Conservation (phyloP, 2,113 vertebrate genomes). For the Oncorhynchus clarkii region DNA sequence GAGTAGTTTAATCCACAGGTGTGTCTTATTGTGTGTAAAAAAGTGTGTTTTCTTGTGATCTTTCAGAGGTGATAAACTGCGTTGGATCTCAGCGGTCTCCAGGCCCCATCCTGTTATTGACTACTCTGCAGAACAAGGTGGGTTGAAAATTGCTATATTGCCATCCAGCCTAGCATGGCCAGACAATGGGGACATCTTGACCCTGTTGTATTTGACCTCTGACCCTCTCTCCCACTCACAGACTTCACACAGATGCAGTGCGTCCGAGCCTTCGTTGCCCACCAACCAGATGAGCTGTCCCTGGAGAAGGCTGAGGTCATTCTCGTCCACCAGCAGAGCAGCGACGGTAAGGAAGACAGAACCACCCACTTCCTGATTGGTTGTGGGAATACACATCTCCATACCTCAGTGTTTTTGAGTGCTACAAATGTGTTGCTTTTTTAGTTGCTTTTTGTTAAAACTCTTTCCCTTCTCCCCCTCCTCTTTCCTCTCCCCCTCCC, state of each 20-base stretch:
- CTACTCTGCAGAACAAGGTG: slow-evolving; percentile 72
- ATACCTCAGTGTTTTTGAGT: too few species aligned
- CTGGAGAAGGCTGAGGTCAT: slow-evolving; percentile 94
- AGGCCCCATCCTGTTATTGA: slow-evolving; percentile 73
- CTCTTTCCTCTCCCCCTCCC: neutral
- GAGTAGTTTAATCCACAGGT: neutral
- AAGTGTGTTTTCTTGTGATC: neutral
- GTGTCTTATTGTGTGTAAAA: neutral
- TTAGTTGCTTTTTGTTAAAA: neutral
- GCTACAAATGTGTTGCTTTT: too few species aligned
- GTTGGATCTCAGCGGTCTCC: slow-evolving; percentile 92
- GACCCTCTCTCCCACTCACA: slow-evolving; percentile 46
- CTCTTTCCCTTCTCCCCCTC: neutral
- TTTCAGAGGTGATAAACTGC: slow-evolving; percentile 89
- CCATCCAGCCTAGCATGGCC: neutral
- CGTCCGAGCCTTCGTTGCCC: slow-evolving; percentile 82
- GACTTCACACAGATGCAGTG: slow-evolving; percentile 90
- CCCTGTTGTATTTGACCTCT: slow-evolving; percentile 6
- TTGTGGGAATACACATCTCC: too few species aligned
- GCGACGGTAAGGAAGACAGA: slow-evolving; percentile 79
- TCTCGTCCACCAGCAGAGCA: slow-evolving; percentile 85
- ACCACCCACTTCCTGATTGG: too few species aligned
- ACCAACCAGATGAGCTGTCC: slow-evolving; percentile 91
- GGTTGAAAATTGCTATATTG: neutral
- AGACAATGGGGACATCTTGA: neutral